These are phyloP conservation scores for Melolontha melolontha DNA, from an alignment of 2,888 invertebrate species.

Conservation along the genomic window DNA sequence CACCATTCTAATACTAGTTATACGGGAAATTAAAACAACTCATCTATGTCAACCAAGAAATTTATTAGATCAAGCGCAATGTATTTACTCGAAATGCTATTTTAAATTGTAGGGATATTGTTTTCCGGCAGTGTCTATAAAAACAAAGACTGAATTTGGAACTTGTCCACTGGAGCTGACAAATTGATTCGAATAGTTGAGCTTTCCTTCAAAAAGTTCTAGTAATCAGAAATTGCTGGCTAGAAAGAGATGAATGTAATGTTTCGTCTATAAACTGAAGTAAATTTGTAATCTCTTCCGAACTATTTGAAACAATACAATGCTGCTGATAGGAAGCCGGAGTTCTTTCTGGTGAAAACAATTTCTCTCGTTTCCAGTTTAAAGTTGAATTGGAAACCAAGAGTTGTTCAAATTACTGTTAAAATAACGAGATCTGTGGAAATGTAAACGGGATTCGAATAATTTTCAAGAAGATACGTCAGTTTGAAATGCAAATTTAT, in stretches of 20 bases:
- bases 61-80: no score
- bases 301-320: slow-evolving; percentile 38
- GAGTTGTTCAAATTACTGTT: slow-evolving; percentile 37
- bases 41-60: no score
- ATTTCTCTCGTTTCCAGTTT: slow-evolving; percentile 22
- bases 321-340: slow-evolving; percentile 24
- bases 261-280: slow-evolving; percentile 24
- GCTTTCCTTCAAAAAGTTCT: slow-evolving; percentile 28
- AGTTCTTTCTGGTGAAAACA: slow-evolving; percentile 21
- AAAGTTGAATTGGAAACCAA: slow-evolving; percentile 41
- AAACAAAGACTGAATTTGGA: slow-evolving; percentile 15
- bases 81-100: no score
- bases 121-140: slow-evolving; percentile 9
- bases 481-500: no score
- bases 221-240: slow-evolving; percentile 36
- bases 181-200: slow-evolving; percentile 40
- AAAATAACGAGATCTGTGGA: slow-evolving; percentile 18
- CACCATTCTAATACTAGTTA: no score
- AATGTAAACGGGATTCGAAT: neutral
- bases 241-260: slow-evolving; percentile 6
- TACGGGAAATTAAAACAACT: no score
- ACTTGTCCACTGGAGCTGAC: slow-evolving; percentile 18
- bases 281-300: slow-evolving; percentile 39
- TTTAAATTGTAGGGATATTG: neutral
- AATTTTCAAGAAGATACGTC: slow-evolving; percentile 7